Base-by-base conservation (phyloP, 2,888 invertebrate species). In the Atherix ibis region DNA sequence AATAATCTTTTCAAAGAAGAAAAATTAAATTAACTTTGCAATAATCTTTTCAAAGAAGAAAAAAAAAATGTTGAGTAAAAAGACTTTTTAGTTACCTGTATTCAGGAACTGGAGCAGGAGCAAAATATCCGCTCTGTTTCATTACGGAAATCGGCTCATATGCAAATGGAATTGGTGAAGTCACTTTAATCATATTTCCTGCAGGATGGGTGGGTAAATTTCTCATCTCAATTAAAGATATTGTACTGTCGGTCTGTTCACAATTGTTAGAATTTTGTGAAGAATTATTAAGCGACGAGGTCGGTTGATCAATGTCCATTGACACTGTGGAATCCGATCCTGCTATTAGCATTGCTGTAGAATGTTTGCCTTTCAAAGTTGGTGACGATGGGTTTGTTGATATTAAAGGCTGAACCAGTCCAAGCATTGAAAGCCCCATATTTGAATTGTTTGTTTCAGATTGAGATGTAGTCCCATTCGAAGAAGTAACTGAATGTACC, bases 11-110 rank as follows among this genome's bases (percentile, higher is more conserved):
- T n/a, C n/a, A n/a, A n/a, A n/a, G n/a, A n/a, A n/a, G n/a, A n/a
- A n/a, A n/a, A n/a, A n/a, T n/a, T n/a, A n/a, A n/a, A n/a, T n/a
- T n/a, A n/a, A n/a, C n/a, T n/a, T n/a, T n/a, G n/a, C n/a, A n/a
- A n/a, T n/a, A n/a, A n/a, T n/a, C n/a, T n/a, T n/a, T n/a, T n/a
- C n/a, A n/a, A n/a, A n/a, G n/a, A n/a, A n/a, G n/a, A n/a, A n/a
- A n/a, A n/a, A n/a, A n/a, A n/a, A n/a, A n/a, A n/a, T n/a, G n/a
- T n/a, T n/a, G n/a, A n/a, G n/a, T n/a, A n/a, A n/a, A n/a, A n/a
- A n/a, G n/a, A n/a, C n/a, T n/a, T 26, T 31, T 17, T 29, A 52
- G 53, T 50, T 41, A 62, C 60, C 55, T 56, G 42, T 53, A 62
- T 43, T 62, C 56, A 19, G 58, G 53, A 34, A 58, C 60, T 9